Evolutionary conservation across 2,797 vertebrate genomes (phyloP).

Genomic region (Cyclopterus lumpus): DNA sequence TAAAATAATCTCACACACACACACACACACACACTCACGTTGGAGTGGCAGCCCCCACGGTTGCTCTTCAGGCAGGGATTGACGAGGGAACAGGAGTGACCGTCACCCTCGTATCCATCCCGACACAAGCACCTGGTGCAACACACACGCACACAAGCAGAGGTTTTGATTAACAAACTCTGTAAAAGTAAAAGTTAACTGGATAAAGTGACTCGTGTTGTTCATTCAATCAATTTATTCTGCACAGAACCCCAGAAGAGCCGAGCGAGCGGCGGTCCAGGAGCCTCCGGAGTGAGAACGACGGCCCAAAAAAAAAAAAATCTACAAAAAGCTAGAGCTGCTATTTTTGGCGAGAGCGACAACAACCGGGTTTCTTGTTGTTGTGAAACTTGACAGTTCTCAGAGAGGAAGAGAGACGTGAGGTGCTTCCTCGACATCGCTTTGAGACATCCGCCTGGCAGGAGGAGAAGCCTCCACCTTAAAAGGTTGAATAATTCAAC

Average conservation of each 20-base stretch:
- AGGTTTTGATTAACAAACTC: background rate
- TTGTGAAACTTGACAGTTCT: background rate
- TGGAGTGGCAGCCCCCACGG: slow-evolving; percentile 87
- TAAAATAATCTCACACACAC: background rate
- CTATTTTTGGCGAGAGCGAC: background rate
- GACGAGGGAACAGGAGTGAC: slow-evolving; percentile 86
- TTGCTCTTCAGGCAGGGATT: slow-evolving; percentile 86
- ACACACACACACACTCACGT: slow-evolving; percentile 81
- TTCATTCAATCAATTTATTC: background rate
- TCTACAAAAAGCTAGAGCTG: background rate
- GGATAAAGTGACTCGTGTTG: background rate
- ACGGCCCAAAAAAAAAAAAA: background rate
- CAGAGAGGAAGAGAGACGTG: background rate
- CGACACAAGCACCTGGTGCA: slow-evolving; percentile 88
- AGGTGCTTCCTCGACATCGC: too few species aligned
- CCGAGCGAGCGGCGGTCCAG: background rate
- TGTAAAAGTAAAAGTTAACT: background rate
- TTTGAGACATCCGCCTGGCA: background rate
- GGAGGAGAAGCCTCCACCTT: background rate
- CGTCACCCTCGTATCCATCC: slow-evolving; percentile 92
- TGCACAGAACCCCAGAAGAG: background rate
- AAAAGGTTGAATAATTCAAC: too few species aligned
- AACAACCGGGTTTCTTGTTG: background rate
- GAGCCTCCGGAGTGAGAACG: background rate
- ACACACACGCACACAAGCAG: slow-evolving; percentile 26